Percentiles rank a stretch among this genome's conserved stretches.
Evolutionary conservation across 2,888 invertebrate species (phyloP).

Genomic region (Thalpophila matura): DNA sequence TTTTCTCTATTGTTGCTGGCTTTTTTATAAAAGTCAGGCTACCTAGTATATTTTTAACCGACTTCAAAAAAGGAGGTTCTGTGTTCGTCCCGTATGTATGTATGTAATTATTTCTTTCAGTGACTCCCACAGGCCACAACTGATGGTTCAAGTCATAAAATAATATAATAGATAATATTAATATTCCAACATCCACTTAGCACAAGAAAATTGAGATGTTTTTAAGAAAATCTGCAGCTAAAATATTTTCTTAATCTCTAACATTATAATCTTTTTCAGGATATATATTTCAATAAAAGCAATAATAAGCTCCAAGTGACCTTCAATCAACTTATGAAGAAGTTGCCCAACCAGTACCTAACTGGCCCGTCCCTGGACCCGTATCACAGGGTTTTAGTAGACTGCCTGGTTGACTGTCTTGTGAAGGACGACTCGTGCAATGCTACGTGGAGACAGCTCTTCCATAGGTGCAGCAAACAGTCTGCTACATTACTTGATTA

Average conservation of each 20-base stretch:
- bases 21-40: too few relatives aligned
- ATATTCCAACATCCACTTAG: not conserved
- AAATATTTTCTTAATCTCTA: not conserved
- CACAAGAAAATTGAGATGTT: too few relatives aligned
- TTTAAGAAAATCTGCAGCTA: too few relatives aligned
- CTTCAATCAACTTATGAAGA: conserved; percentile 92
- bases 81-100: too few relatives aligned
- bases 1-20: too few relatives aligned
- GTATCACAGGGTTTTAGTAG: conserved; percentile 90
- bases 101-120: too few relatives aligned
- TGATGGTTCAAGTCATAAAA: too few relatives aligned
- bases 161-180: too few relatives aligned
- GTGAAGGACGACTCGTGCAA: conserved; percentile 92
- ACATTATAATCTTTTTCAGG: conserved; percentile 71
- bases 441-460: conserved; percentile 92
- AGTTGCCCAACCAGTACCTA: conserved; percentile 90
- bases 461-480: conserved; percentile 92
- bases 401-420: conserved; percentile 91
- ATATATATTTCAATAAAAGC: conserved; percentile 85
- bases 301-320: conserved; percentile 87
- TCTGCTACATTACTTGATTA: conserved; percentile 92
- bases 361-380: conserved; percentile 83
- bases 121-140: too few relatives aligned
- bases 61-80: too few relatives aligned
- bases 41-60: too few relatives aligned